Base-by-base conservation (phyloP, 2,888 invertebrate genomes). In the Cotesia congregata region DNA sequence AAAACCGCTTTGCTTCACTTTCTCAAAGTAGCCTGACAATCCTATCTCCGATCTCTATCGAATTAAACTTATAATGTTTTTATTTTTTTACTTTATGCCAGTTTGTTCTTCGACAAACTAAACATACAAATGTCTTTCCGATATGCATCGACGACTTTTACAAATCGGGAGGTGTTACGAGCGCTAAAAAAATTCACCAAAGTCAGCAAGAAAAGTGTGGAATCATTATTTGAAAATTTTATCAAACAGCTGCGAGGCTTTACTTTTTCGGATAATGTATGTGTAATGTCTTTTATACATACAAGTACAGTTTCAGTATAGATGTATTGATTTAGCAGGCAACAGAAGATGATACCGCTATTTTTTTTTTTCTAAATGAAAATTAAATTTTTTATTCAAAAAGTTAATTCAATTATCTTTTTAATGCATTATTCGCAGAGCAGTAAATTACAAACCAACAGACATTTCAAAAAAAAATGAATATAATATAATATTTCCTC, bases 161-260 rank as follows among this genome's bases (percentile, higher is more conserved):
- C 6, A 65, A 20, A 20, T 50, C 50, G 50, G 7, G 3, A 7
- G 12, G 40, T 40, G 41, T 68, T 50, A 41, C 20, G 17, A 9
- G 17, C 15, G 17, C n/a, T 15, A 9, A 68, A 38, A 38, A 39
- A 67, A 41, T 50, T 9, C 20, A 7, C 50, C 6, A 70, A 70
- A 60, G 70, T 70, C 70, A 70, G 70, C 70, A 59, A 60, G 30
- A 68, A 41, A 67, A 70, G 50, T 50, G 60, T 6, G 9, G 12
- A 70, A 70, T 59, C 59, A 60, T 60, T 70, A 70, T 70, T 60
- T 60, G 38, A 68, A 17, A 70, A 59, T 70, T 50, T 59, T 70
- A 70, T 70, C 70, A 60, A 60, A 30, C 41, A 59, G 30, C 12
- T 50, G 15, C 12, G 12, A 40, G 20, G 15, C 17, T 68, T 7